These are phyloP conservation scores for Clunio marinus DNA, from an alignment of 2,888 invertebrate species.

Conservation along the genomic window DNA sequence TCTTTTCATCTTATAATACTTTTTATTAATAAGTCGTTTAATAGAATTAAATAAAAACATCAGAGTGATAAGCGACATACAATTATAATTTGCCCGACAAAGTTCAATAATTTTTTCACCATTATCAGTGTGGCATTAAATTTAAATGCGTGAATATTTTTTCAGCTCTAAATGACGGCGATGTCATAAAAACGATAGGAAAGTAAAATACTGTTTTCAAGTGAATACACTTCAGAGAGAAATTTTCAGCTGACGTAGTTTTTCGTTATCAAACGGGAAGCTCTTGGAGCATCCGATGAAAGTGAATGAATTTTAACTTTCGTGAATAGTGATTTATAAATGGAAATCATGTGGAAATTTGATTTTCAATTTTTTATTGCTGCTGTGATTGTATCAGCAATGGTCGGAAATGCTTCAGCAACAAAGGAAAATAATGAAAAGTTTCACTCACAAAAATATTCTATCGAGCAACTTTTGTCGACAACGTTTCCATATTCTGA, in stretches of 20 bases:
- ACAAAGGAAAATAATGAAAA: neutral
- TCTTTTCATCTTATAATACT: neutral
- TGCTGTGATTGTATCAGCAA: neutral
- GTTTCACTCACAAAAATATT: neutral
- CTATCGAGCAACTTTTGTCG: slow-evolving; percentile 21
- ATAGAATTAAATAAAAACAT: neutral
- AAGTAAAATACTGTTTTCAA: no score
- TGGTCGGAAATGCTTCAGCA: neutral
- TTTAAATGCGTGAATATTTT: slow-evolving; percentile 12
- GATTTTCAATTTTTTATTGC: neutral
- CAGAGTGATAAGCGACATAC: neutral
- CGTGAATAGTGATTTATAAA: neutral
- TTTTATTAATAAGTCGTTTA: no score
- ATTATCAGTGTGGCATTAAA: slow-evolving; percentile 19
- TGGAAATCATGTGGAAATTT: slow-evolving; percentile 1
- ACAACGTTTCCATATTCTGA: slow-evolving; percentile 25
- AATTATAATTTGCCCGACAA: slow-evolving; percentile 22
- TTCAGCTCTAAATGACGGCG: neutral
- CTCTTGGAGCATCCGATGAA: slow-evolving; percentile 11
- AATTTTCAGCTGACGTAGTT: no score
- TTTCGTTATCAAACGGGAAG: slow-evolving; percentile 18
- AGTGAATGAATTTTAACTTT: neutral
- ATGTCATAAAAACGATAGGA: slow-evolving; percentile 7
- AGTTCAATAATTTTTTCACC: slow-evolving; percentile 22
- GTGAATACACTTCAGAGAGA: no score